phyloP scores from a whole-genome alignment of 2,888 invertebrate species.

The Icerya purchasi region DNA sequence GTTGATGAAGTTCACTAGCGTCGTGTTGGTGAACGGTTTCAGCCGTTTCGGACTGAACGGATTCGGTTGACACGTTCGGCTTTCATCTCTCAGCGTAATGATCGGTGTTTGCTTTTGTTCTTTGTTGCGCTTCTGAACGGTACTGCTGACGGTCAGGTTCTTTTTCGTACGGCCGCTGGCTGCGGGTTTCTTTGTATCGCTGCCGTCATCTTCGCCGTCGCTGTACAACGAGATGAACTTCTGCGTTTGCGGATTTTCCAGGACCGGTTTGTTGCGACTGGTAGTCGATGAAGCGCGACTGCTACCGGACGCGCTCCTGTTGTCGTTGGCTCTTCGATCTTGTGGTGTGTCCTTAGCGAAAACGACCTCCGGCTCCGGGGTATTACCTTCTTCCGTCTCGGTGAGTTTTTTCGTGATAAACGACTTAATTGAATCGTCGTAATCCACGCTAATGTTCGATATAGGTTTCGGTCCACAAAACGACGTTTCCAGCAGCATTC shows the following conservation, averaged over 20 bases:
- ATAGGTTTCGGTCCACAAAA: slow-evolving; percentile 68
- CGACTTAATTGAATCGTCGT: slow-evolving; percentile 14
- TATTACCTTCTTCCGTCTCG: slow-evolving; percentile 17
- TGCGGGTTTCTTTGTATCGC: no score
- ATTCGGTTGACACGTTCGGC: slow-evolving; percentile 6
- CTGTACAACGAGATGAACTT: slow-evolving; percentile 15
- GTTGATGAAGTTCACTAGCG: slow-evolving; percentile 15
- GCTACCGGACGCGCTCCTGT: not conserved
- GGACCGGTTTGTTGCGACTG: slow-evolving; percentile 5
- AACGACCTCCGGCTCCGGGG: not conserved
- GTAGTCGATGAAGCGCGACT: not conserved
- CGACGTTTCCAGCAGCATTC: slow-evolving; percentile 70
- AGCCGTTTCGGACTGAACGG: slow-evolving; percentile 15
- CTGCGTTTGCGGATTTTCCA: slow-evolving; percentile 15
- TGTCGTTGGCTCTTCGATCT: not conserved
- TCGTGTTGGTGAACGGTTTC: slow-evolving; percentile 17
- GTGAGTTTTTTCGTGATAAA: slow-evolving; percentile 23
- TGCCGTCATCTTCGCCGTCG: slow-evolving; percentile 17
- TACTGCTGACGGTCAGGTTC: slow-evolving; percentile 1
- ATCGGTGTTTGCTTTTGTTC: not conserved
- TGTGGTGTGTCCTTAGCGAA: not conserved
- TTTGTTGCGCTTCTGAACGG: not conserved
- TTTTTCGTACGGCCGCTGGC: slow-evolving; percentile 7
- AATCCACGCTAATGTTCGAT: slow-evolving; percentile 16
- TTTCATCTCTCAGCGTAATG: not conserved